Evolutionary conservation across 2,888 invertebrate genomes (phyloP), one percentile per base, ranked within the genome.

Genomic region (Pseudanteris insignis): DNA sequence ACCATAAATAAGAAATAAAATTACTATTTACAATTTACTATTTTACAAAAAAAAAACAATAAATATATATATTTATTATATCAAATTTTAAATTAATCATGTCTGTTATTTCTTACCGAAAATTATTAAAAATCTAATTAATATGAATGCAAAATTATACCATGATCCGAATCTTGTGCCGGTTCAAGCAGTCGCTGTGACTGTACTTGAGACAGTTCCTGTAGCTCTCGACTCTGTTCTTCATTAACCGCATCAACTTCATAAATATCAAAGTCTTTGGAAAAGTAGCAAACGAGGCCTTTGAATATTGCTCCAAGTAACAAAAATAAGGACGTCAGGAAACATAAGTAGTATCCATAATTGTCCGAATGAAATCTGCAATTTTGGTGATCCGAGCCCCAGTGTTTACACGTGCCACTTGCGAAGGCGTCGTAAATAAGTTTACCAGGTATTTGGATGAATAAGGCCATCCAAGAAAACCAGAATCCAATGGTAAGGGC

Each of bases 401-500:
- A 82, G 36, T 82, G 81, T 26, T 79, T 75, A 50, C 85, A 85
- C 1, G 83, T 82, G 25, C 70, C 58, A 41, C 80, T 80, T 25
- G 86, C 83, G 10, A 89, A 81, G 4, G 80, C 71, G 37, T 86
- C 84, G 68, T 88, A 89, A 11, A 86, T 75, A 25, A 88, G 77
- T 65, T 88, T 88, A 0, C 86, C 86, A 0, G 88, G 87, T 2
- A 88, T 72, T 71, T 85, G 85, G 0, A 84, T 83, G 30, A 88
- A 80, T 0, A 87, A 67, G 0, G 85, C 84, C 1, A 84, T 70
- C 21, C 84, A 73, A 29, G 83, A 82, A 24, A 86, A 75, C 66
- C 84, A 83, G 14, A 86, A 80, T 9, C 85, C 87, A 43, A 89
- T 76, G 1, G 86, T 84, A 33, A 86, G 67, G 0, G 86, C 82